Evolutionary conservation across 2,888 invertebrate species (phyloP).

Genomic region (Ganaspis brasiliensis): DNA sequence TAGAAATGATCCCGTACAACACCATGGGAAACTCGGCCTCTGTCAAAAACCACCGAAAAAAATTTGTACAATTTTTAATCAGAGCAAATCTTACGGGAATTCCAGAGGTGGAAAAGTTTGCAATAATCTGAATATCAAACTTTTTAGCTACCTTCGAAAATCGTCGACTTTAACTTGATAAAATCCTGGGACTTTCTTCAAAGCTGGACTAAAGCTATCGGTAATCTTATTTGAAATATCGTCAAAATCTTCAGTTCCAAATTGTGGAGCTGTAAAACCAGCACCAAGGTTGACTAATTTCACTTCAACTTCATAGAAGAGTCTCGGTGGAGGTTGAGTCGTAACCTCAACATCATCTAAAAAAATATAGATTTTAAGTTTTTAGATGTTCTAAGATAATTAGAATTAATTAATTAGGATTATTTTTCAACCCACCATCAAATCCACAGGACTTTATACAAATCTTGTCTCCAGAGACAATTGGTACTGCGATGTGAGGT

Average conservation of each 20-base stretch:
- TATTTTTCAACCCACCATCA: slow-evolving; percentile 82
- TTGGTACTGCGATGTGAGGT: slow-evolving; percentile 89
- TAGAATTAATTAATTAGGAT: too few relatives aligned
- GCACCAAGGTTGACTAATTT: slow-evolving; percentile 89
- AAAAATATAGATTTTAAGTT: slow-evolving; percentile 23
- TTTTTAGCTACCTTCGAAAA: slow-evolving; percentile 83
- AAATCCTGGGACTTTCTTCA: slow-evolving; percentile 87
- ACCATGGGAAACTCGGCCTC: too few relatives aligned
- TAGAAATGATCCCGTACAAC: too few relatives aligned
- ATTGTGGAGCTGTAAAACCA: slow-evolving; percentile 88
- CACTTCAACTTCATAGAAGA: slow-evolving; percentile 87
- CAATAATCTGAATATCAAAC: too few relatives aligned
- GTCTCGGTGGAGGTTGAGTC: slow-evolving; percentile 85
- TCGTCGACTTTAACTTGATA: slow-evolving; percentile 86
- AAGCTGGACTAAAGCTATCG: slow-evolving; percentile 84
- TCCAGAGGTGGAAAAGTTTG: too few relatives aligned
- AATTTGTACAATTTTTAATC: too few relatives aligned
- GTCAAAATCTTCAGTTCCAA: slow-evolving; percentile 88
- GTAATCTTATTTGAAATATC: slow-evolving; percentile 86
- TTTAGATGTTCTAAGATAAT: not conserved
- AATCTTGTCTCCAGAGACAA: slow-evolving; percentile 88
- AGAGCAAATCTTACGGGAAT: too few relatives aligned
- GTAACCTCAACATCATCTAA: slow-evolving; percentile 83
- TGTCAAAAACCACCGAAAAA: too few relatives aligned
- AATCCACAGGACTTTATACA: slow-evolving; percentile 91